Conservation (phyloP, 2,113 vertebrate species). For the Tylochromis polylepis region DNA sequence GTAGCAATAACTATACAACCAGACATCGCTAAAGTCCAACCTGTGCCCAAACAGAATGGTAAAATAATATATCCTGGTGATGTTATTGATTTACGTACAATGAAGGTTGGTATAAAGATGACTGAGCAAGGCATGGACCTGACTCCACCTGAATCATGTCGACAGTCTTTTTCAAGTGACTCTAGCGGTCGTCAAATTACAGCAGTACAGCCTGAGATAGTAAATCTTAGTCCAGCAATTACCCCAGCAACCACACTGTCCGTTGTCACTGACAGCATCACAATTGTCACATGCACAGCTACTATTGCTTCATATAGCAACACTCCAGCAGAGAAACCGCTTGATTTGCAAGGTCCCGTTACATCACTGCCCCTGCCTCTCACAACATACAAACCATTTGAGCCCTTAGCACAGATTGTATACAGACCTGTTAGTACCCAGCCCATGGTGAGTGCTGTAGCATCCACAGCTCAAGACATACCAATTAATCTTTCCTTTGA, state of each 20-base stretch:
- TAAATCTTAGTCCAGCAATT: conserved; percentile 86
- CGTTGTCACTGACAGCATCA: conserved; percentile 76
- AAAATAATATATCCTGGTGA: conserved; percentile 78
- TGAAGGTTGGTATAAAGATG: conserved; percentile 79
- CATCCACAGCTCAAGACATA: conserved; percentile 58
- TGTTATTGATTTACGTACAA: conserved; percentile 89
- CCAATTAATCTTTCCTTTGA: conserved; percentile 91
- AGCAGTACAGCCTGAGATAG: conserved; percentile 85
- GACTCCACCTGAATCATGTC: conserved; percentile 77
- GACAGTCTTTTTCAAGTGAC: conserved; percentile 74
- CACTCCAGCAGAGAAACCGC: conserved; percentile 77
- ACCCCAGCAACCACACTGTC: conserved; percentile 73
- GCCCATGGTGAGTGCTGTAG: conserved; percentile 41
- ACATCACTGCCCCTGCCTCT: conserved; percentile 81
- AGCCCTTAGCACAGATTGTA: conserved; percentile 76
- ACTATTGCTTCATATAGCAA: conserved; percentile 76
- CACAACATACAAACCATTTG: conserved; percentile 81
- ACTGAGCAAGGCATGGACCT: conserved; percentile 80
- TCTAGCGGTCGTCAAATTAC: conserved; percentile 78
- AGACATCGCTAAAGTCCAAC: conserved; percentile 68
- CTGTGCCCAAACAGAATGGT: conserved; percentile 77
- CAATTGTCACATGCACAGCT: conserved; percentile 79
- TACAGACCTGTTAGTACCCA: conserved; percentile 73
- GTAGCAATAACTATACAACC: conserved; percentile 72
- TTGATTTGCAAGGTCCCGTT: conserved; percentile 76